Base-by-base conservation (phyloP, 1,140 invertebrate genomes). In the Zaprionus ornatus region DNA sequence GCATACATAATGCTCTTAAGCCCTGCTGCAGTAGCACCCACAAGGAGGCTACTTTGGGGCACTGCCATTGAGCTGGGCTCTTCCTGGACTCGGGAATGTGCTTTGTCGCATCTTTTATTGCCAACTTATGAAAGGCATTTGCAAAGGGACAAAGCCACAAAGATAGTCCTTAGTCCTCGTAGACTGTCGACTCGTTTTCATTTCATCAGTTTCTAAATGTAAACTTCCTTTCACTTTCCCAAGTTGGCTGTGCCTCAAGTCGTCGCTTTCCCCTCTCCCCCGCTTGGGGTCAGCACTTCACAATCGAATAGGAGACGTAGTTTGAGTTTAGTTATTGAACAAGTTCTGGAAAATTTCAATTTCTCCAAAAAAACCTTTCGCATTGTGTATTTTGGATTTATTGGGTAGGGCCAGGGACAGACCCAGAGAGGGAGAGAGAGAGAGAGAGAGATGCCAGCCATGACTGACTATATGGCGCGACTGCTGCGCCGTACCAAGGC, bases 201-300 rank as follows among this genome's bases (percentile, higher is more conserved):
- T 66, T 50, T 50, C 45, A 23, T 50, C 79, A 80, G 50, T 64
- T 78, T 69, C 59, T 65, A 65, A 69, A 69, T 82, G 42, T 50
- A 6, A 45, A 40, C 17, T 59, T 37, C 79, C 80, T 82, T 82
- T 82, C 80, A 82, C 80, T 82, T 82, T 82, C 65, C 35, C 32
- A 1, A 63, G 67, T 70, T 63, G 59, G 67, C 61, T 65, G 68
- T 48, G 59, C 35, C 7, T 5, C 25, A 63, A 66, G 62, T 27
- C 78, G 70, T 80, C 15, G 6, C 19, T 19, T 3, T 3, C 45
- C 45, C 29, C 29, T 29, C 7, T 1, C 0, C 27, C 9, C 9
- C 29, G 7, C 9, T 29, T 10, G n/a, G n/a, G 42, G 17, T 3
- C 9, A 21, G n/a, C 50, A 62, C 60, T 66, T 65, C 55, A 35